Base-by-base conservation (phyloP, 2,113 vertebrate genomes). In the Pardalotus punctatus region DNA sequence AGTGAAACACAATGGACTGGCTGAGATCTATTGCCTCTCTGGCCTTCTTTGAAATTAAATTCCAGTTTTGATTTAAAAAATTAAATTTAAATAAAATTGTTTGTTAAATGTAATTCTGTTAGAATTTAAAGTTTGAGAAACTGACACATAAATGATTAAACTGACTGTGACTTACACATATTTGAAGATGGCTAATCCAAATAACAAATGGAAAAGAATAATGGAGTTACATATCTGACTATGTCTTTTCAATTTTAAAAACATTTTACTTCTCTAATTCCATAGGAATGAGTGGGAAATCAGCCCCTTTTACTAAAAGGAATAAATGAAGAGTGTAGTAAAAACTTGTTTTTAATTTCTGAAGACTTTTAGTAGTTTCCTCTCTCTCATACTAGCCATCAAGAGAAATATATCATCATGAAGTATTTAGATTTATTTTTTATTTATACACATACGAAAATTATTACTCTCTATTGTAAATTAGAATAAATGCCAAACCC, bases 121-220 rank as follows among this genome's bases (percentile, higher is more conserved):
- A 58, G 5, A 91, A 57, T 40, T 62, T n/a, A 53, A 62, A 51
- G 11, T 27, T 36, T 48, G 36, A 73, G 42, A 83, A 78, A 10
- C n/a, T 64, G 28, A 42, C 9, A 17, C 2, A 8, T 5, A 48
- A 43, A 29, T 58, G 0, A 76, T 54, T 72, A 58, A 14, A 29
- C 2, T 56, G 25, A 22, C 9, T 24, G 11, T 33, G 35, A 51
- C 0, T 18, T 27, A 23, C 1, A 2, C 2, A 8, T 56, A 53
- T 50, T 47, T 82, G 22, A 73, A 91, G 35, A 50, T 42, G 25
- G 3, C 6, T 28, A 50, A 64, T 70, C 3, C 35, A 73, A 51
- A 56, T 47, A 56, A 79, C 4, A 83, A 86, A 76, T 33, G 15
- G 40, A 42, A 74, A 65, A 76, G 8, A 45, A 47, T 35, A 36